These are phyloP conservation scores for Hyposoter dolosus DNA, from an alignment of 2,888 invertebrate species.

Conservation along the genomic window DNA sequence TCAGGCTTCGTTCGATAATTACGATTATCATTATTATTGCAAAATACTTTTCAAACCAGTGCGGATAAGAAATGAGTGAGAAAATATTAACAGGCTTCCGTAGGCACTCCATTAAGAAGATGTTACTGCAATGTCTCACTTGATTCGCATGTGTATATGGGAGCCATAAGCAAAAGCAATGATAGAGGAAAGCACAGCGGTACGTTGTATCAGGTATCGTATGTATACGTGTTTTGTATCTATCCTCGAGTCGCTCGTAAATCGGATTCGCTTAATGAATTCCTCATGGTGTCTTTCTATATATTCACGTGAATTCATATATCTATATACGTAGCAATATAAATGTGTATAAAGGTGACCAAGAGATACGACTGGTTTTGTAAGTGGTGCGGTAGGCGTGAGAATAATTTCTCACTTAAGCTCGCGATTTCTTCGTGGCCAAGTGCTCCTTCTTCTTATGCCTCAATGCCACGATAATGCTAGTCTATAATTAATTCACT, in stretches of 20 bases:
- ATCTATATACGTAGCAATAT: not conserved
- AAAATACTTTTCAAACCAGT: not conserved
- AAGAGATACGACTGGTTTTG: constrained; percentile 53
- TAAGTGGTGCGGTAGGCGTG: constrained; percentile 67
- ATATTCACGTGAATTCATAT: not conserved
- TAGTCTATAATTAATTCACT: constrained; percentile 49
- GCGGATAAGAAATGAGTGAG: constrained; percentile 35
- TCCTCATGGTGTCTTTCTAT: constrained; percentile 36
- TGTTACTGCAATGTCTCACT: constrained; percentile 61
- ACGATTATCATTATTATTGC: not conserved
- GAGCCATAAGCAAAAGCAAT: constrained; percentile 18
- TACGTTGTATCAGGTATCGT: constrained; percentile 44
- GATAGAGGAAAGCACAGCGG: constrained; percentile 32
- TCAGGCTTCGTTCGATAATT: not conserved
- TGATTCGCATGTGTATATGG: constrained; percentile 25
- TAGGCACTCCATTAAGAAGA: constrained; percentile 54
- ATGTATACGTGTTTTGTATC: constrained; percentile 49
- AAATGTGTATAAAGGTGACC: constrained; percentile 24
- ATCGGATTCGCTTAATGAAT: constrained; percentile 65
- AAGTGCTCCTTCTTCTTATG: constrained; percentile 33
- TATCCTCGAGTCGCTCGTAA: constrained; percentile 61
- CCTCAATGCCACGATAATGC: constrained; percentile 50
- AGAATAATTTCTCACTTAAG: constrained; percentile 68
- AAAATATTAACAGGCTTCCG: constrained; percentile 47
- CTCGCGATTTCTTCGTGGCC: constrained; percentile 33